These are phyloP conservation scores for Pitangus sulphuratus DNA, from an alignment of 2,797 vertebrate species.

Conservation along the genomic window DNA sequence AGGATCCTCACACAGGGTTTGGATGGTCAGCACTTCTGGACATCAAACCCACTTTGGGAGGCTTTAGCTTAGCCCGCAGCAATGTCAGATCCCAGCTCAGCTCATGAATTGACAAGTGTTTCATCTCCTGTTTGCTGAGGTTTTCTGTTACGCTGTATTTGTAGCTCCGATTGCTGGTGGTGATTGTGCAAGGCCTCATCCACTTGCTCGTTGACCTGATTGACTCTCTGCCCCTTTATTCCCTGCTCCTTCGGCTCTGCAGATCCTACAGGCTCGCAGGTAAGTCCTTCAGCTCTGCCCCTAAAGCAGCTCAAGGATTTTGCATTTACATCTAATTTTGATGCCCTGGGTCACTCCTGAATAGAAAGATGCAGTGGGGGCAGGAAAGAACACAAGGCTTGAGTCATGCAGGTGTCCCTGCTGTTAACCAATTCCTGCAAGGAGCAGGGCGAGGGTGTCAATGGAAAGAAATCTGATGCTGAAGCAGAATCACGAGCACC, in stretches of 20 bases:
- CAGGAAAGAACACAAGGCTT: neutral
- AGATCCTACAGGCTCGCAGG: slow-evolving; percentile 89
- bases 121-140: neutral
- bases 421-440: neutral
- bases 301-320: neutral
- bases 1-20: fast-evolving
- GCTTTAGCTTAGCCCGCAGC: neutral
- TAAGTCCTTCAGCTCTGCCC: slow-evolving; percentile 42
- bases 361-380: neutral
- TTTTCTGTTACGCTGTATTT: neutral
- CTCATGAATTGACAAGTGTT: neutral
- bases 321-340: neutral
- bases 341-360: neutral
- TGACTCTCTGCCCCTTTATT: slow-evolving; percentile 92
- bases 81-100: neutral
- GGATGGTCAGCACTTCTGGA: neutral
- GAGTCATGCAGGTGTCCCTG: fast-evolving
- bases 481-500: neutral
- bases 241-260: slow-evolving; percentile 85
- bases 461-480: neutral
- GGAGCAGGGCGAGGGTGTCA: neutral
- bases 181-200: slow-evolving; percentile 90
- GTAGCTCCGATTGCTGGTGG: slow-evolving; percentile 91
- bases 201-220: slow-evolving; percentile 89
- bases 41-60: neutral